A percentile compares a stretch with the other conserved stretches of the same genome.
These are phyloP conservation scores for Tortrix viridana DNA, from an alignment of 2,888 invertebrate genomes.

Conservation along the genomic window DNA sequence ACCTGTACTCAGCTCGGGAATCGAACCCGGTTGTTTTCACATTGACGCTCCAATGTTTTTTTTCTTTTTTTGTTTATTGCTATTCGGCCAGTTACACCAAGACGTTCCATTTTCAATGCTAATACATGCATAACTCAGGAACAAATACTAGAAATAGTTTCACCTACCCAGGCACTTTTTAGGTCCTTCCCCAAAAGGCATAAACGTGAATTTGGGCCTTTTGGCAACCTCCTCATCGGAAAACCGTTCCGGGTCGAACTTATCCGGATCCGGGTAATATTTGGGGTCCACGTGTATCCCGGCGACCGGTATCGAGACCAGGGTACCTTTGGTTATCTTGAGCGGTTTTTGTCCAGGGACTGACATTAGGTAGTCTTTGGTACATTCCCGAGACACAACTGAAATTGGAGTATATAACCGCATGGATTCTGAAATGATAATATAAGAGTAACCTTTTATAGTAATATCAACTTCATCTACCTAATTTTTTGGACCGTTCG, in stretches of 20 bases:
- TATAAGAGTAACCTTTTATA: no score
- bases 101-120: no score
- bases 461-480: no score
- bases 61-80: no score
- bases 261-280: conserved; percentile 73
- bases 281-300: conserved; percentile 74
- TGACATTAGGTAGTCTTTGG: conserved; percentile 42
- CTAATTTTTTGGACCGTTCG: no score
- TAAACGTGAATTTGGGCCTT: conserved; percentile 50
- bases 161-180: conserved; percentile 36
- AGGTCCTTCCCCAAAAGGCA: conserved; percentile 69
- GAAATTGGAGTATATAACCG: conserved; percentile 50
- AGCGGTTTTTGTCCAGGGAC: conserved; percentile 33
- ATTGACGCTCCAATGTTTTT: no score
- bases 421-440: conserved; percentile 49
- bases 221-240: conserved; percentile 53
- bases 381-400: conserved; percentile 50
- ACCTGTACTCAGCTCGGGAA: no score
- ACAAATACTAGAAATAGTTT: not conserved
- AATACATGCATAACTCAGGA: no score
- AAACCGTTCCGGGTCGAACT: conserved; percentile 81
- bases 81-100: no score
- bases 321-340: conserved; percentile 38
- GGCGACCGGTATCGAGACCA: conserved; percentile 59
- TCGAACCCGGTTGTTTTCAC: no score